phyloP scores from a whole-genome alignment of 2,888 invertebrate species.

The Diarsia rubi region DNA sequence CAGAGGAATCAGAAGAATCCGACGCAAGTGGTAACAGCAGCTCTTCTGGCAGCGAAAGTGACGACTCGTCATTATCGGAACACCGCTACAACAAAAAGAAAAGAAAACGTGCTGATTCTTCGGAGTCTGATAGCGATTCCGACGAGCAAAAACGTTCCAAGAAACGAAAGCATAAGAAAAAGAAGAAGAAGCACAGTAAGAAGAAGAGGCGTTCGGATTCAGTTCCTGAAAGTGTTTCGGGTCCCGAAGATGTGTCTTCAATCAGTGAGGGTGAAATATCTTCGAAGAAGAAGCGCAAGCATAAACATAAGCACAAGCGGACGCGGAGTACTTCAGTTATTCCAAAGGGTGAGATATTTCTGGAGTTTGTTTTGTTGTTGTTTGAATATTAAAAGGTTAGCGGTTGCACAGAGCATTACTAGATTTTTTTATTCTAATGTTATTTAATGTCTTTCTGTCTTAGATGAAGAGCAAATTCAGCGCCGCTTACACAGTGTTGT shows the following conservation, averaged over 20 bases:
- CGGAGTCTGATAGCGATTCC: conserved; percentile 85
- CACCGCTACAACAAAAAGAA: conserved; percentile 87
- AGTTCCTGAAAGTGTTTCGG: conserved; percentile 75
- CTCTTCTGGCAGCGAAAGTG: conserved; percentile 86
- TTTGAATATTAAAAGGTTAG: not conserved
- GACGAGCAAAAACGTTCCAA: conserved; percentile 84
- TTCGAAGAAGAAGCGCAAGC: conserved; percentile 85
- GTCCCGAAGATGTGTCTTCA: conserved; percentile 76
- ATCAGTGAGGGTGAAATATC: conserved; percentile 85
- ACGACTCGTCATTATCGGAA: conserved; percentile 82
- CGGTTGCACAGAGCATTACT: not conserved
- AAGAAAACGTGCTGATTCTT: conserved; percentile 85
- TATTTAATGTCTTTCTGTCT: conserved; percentile 6
- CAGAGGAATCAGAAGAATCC: conserved; percentile 86
- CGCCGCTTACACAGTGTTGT: conserved; percentile 86
- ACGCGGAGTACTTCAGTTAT: conserved; percentile 78
- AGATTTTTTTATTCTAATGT: not conserved
- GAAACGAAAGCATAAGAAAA: conserved; percentile 89
- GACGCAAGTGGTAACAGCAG: conserved; percentile 82
- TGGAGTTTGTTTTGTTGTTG: not conserved
- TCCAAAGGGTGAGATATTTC: conserved; percentile 74
- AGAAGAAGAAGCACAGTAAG: conserved; percentile 89
- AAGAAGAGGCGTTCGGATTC: conserved; percentile 85
- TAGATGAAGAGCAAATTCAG: conserved; percentile 75
- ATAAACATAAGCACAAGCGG: conserved; percentile 86